Conservation (phyloP, 2,797 vertebrate genomes). For the Discoglossus pictus region DNA sequence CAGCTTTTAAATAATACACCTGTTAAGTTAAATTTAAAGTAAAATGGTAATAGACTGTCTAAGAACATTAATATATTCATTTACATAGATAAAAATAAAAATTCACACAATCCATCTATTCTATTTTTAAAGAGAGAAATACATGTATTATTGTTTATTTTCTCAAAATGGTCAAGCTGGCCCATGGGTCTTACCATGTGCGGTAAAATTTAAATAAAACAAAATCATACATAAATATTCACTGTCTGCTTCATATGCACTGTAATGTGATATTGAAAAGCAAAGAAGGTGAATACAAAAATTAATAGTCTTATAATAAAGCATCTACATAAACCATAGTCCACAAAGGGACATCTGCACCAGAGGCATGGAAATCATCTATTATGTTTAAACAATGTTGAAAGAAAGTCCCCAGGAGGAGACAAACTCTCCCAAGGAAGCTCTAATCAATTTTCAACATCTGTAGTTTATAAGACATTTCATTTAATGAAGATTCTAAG, state of each 20-base stretch:
- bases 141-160: no score
- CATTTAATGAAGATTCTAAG: slow-evolving; percentile 48
- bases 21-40: no score
- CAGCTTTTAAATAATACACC: no score
- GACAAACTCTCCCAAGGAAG: slow-evolving; percentile 28
- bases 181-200: no score
- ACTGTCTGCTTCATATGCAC: slow-evolving; percentile 2
- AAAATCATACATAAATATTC: not conserved
- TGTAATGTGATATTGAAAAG: slow-evolving; percentile 1
- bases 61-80: no score
- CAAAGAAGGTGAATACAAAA: not conserved
- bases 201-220: no score
- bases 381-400: slow-evolving; percentile 22
- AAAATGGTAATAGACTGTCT: no score
- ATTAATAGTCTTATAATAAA: slow-evolving; percentile 2
- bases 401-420: slow-evolving; percentile 33
- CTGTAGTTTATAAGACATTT: slow-evolving; percentile 42
- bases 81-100: no score
- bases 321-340: not conserved
- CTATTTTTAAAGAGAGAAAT: no score
- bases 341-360: slow-evolving; percentile 25
- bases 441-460: slow-evolving; percentile 39
- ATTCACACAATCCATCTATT: no score
- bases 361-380: slow-evolving; percentile 19
- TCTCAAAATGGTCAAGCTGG: no score